These are phyloP conservation scores for Egretta garzetta DNA, from an alignment of 2,113 vertebrate genomes.

Conservation along the genomic window DNA sequence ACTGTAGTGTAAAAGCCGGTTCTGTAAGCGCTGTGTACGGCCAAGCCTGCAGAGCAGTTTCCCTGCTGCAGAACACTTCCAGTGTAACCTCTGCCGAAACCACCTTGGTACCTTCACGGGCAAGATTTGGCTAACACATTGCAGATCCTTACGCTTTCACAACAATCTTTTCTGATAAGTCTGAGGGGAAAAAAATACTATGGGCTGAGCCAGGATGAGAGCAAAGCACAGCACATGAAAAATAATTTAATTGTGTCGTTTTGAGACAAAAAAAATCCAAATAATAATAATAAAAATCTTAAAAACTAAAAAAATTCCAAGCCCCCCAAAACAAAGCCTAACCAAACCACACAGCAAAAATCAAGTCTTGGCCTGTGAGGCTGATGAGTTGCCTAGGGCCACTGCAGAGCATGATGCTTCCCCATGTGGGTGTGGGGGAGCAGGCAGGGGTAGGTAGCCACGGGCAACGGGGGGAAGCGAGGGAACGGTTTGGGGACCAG, in stretches of 20 bases:
- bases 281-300: neutral
- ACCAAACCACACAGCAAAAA: neutral
- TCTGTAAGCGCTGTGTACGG: neutral
- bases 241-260: neutral
- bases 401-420: neutral
- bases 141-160: neutral
- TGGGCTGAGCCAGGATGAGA: neutral
- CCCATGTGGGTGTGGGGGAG: too few species aligned
- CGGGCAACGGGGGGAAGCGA: rapidly evolving
- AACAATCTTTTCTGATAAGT: neutral
- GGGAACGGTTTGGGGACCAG: neutral
- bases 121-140: neutral
- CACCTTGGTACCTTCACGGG: neutral
- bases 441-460: rapidly evolving
- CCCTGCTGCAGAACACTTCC: neutral
- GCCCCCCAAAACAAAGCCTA: neutral
- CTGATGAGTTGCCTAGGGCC: neutral
- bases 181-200: neutral
- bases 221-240: neutral
- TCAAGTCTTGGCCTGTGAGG: neutral
- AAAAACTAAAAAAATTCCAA: neutral
- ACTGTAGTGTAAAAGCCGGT: neutral
- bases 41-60: neutral
- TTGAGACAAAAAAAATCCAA: neutral
- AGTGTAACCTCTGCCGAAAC: neutral